A percentile compares a stretch with the other conserved stretches of the same genome.
phyloP scores from a whole-genome alignment of 92 coral and sea anemone genomes.

The Epizoanthus rinbou region DNA sequence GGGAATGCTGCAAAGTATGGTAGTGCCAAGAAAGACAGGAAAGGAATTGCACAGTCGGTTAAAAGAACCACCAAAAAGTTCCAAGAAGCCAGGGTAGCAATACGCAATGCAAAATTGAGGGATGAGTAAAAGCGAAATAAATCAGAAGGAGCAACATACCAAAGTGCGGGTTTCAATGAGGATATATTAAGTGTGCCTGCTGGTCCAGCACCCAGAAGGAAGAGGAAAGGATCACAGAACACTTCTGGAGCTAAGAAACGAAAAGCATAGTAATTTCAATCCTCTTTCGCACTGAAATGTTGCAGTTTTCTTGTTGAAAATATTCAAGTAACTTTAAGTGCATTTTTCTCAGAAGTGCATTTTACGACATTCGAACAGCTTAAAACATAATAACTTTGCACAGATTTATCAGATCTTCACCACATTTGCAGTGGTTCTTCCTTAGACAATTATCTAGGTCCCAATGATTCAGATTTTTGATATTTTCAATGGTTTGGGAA shows the following conservation, averaged over 20 bases:
- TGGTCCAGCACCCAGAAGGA: constrained; percentile 21
- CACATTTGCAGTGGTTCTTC: not conserved
- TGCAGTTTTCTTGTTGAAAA: constrained; percentile 4
- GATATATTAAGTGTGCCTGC: constrained; percentile 11
- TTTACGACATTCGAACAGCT: not conserved
- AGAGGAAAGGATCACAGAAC: constrained; percentile 3
- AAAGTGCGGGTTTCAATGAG: constrained; percentile 42
- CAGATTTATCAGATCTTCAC: constrained; percentile 1
- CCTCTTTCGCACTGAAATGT: constrained; percentile 2
- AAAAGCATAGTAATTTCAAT: not conserved
- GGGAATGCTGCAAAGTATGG: constrained; percentile 25
- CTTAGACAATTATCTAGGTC: not conserved
- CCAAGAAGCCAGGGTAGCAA: constrained; percentile 17
- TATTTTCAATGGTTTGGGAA: not conserved
- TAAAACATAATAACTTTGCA: constrained; percentile 25
- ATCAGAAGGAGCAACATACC: constrained; percentile 34
- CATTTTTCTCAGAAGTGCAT: constrained; percentile 6
- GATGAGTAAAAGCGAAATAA: constrained; percentile 4
- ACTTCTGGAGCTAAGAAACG: constrained; percentile 25
- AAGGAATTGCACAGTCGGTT: constrained; percentile 25
- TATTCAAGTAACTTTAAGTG: constrained; percentile 21
- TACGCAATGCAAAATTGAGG: constrained; percentile 19
- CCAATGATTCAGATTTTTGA: constrained; percentile 4
- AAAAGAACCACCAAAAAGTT: constrained; percentile 12
- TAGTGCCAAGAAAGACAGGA: constrained; percentile 18